Evolutionary conservation across 2,888 invertebrate species (phyloP).

Genomic region (Cerceris ruficornis): DNA sequence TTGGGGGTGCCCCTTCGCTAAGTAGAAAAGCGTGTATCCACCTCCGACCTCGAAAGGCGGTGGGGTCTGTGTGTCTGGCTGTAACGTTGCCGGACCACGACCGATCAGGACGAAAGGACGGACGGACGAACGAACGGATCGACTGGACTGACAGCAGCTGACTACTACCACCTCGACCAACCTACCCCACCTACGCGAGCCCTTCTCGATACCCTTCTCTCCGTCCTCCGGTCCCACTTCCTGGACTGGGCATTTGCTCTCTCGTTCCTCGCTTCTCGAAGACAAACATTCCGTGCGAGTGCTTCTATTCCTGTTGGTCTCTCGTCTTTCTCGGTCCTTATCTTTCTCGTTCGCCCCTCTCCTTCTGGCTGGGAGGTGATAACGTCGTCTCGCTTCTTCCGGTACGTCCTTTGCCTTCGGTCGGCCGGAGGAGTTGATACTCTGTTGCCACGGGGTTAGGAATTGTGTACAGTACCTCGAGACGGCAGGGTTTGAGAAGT

Average conservation of each 20-base stretch:
- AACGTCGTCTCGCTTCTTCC: neutral
- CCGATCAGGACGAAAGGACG: slow-evolving; percentile 39
- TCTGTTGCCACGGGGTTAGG: slow-evolving; percentile 22
- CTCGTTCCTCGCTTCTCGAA: slow-evolving; percentile 57
- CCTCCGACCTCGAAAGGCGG: slow-evolving; percentile 75
- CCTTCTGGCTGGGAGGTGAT: neutral
- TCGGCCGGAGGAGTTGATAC: slow-evolving; percentile 21
- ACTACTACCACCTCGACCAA: slow-evolving; percentile 67
- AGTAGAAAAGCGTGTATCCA: slow-evolving; percentile 82
- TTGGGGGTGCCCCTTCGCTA: slow-evolving; percentile 77
- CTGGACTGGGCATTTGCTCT: slow-evolving; percentile 59
- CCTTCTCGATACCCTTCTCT: slow-evolving; percentile 37
- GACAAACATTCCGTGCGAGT: slow-evolving; percentile 61
- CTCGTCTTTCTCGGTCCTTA: neutral
- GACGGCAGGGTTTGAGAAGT: slow-evolving; percentile 39
- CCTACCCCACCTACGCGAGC: slow-evolving; percentile 31
- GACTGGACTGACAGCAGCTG: slow-evolving; percentile 76
- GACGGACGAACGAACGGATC: slow-evolving; percentile 59
- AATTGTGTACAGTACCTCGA: slow-evolving; percentile 26
- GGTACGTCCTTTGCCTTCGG: slow-evolving; percentile 14
- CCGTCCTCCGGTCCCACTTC: slow-evolving; percentile 60
- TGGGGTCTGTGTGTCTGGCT: slow-evolving; percentile 65
- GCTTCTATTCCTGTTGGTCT: neutral
- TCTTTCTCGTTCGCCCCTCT: neutral
- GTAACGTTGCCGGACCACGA: slow-evolving; percentile 62